A percentile compares a stretch with the other conserved stretches of the same genome.
Conservation (phyloP, 2,113 vertebrate genomes). For the Ivindomyrus marchei region DNA sequence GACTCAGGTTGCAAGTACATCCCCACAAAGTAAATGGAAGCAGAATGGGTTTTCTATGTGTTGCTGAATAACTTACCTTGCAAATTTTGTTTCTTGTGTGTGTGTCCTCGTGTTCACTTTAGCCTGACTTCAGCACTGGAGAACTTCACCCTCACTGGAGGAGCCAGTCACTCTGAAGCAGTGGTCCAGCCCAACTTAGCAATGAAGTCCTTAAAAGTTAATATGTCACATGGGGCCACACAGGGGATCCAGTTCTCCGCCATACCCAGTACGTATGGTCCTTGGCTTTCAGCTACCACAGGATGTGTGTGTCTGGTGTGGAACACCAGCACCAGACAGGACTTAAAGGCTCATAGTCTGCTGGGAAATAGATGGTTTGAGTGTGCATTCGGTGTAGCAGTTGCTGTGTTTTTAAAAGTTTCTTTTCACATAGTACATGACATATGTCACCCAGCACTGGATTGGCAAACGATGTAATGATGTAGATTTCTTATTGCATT, state of each 20-base stretch:
- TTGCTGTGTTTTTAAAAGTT: background rate
- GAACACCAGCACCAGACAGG: background rate
- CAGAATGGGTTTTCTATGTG: background rate
- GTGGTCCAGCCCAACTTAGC: conserved; percentile 25
- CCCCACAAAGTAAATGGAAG: background rate
- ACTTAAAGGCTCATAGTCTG: background rate
- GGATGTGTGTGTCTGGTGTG: background rate
- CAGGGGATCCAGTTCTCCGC: conserved; percentile 17
- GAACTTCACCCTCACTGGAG: background rate
- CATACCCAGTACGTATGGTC: background rate
- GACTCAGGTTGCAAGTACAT: background rate
- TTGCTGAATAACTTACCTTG: background rate
- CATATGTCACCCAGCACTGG: background rate
- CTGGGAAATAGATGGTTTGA: background rate
- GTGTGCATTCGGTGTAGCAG: background rate
- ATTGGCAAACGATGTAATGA: background rate
- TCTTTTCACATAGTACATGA: background rate
- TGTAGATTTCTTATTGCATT: background rate
- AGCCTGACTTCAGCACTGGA: conserved; percentile 20
- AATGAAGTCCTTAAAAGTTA: background rate
- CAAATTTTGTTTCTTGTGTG: background rate
- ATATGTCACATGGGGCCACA: background rate
- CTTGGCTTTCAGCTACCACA: too few relatives aligned
- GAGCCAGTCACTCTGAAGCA: background rate
- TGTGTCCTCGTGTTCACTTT: background rate